Conservation (phyloP, 2,888 invertebrate genomes). For the Tachystola acroxantha region DNA sequence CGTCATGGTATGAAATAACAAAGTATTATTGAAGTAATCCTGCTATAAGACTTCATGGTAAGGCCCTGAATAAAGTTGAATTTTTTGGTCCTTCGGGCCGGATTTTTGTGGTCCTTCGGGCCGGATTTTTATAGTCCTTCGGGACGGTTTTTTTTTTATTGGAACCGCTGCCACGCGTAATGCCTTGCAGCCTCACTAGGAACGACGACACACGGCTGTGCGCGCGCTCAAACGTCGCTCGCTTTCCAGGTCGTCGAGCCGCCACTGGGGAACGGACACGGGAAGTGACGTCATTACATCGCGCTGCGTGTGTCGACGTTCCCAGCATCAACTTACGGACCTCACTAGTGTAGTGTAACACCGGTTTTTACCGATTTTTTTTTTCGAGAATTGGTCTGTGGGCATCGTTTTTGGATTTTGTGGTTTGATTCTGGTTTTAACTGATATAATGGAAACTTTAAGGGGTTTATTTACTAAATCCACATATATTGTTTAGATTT, state of each 20-base stretch:
- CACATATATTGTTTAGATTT: too few relatives aligned
- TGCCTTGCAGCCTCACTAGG: conserved; percentile 54
- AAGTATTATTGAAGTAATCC: too few relatives aligned
- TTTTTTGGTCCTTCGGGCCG: conserved; percentile 3
- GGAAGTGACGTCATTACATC: conserved; percentile 55
- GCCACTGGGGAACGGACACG: conserved; percentile 62
- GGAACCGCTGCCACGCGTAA: background rate
- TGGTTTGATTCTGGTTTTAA: too few relatives aligned
- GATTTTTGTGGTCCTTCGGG: conserved; percentile 1
- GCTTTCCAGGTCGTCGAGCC: conserved; percentile 67
- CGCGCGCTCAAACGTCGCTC: conserved; percentile 55
- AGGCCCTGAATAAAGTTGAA: too few relatives aligned
- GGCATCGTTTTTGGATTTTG: too few relatives aligned
- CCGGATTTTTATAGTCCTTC: conserved; percentile 2
- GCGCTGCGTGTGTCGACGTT: conserved; percentile 74
- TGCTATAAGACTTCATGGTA: too few relatives aligned
- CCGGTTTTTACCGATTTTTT: conserved; percentile 33
- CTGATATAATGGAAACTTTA: too few relatives aligned
- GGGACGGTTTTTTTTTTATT: conserved; percentile 1
- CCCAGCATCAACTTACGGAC: conserved; percentile 65
- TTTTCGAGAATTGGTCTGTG: conserved; percentile 14
- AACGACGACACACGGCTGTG: conserved; percentile 75
- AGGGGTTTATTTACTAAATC: too few relatives aligned
- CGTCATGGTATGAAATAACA: too few relatives aligned
- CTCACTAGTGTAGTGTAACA: conserved; percentile 72